Base-by-base conservation (phyloP, 2,888 invertebrate species). In the Euphydryas editha region DNA sequence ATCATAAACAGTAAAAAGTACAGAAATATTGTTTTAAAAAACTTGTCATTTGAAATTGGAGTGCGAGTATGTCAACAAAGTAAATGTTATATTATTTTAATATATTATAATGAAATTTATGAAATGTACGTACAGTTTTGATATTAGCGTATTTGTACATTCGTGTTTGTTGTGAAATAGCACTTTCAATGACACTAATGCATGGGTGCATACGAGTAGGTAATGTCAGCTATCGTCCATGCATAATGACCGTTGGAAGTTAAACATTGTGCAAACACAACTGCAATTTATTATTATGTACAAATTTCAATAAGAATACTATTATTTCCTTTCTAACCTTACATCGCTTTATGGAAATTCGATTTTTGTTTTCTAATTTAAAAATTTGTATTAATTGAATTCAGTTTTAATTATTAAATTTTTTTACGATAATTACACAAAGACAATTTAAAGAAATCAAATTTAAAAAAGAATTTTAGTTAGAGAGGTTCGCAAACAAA, bases 171-270 rank as follows among this genome's bases (percentile, higher is more conserved):
- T 51, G 42, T 58, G 61, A 42, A 66, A 66, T 54, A 57, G 44
- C 62, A 67, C 65, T 59, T 67, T 64, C 63, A 66, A 61, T 69
- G 68, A 71, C 70, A 69, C 73, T 75, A 81, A 79, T 81, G 75
- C 74, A 73, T 72, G 76, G 82, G 79, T 81, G 75, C 74, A 73
- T 72, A 77, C 83, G 79, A 36, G 54, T 5, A 54, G 74, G 76
- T 81, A 82, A 81, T 79, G 73, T 68, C 54, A 62, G 62, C 54
- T 51, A 51, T 51, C 49, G 49, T 51, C 49, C 30, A 17, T 24
- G 54, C 54, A 54, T 54, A 54, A 36, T 54, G 54, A 36, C 54
- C 30, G 54, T 15, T 54, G 30, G 30, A 54, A 54, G 30, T 36
- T 36, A 36, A 36, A n/a, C 36, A 54, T 54, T 54, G 36, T 36